phyloP scores from a whole-genome alignment of 1,140 invertebrate species.

The Proctacanthus coquilletti region DNA sequence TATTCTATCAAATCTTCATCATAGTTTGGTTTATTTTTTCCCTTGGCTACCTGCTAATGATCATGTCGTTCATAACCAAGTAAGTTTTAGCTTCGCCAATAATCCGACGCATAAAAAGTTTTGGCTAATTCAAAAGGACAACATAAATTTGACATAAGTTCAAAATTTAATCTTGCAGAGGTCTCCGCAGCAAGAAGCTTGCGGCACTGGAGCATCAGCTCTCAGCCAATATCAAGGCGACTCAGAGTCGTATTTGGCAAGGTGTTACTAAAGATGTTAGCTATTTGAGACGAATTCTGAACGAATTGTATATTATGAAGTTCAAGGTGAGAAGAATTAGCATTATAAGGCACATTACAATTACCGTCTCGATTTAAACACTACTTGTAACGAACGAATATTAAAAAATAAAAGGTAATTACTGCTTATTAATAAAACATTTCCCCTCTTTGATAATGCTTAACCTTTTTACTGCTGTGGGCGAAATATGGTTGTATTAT shows the following conservation, averaged over 20 bases:
- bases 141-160: slow-evolving; percentile 1
- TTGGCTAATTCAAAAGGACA: background rate
- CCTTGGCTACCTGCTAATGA: slow-evolving; percentile 80
- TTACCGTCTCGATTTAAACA: too few relatives aligned
- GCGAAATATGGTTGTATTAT: too few relatives aligned
- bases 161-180: slow-evolving; percentile 13
- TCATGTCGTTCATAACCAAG: slow-evolving; percentile 68
- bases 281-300: slow-evolving; percentile 54
- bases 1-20: slow-evolving; percentile 28
- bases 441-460: too few relatives aligned
- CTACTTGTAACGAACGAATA: too few relatives aligned
- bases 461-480: too few relatives aligned
- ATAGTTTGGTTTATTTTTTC: slow-evolving; percentile 77
- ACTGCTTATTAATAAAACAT: too few relatives aligned
- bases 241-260: slow-evolving; percentile 59
- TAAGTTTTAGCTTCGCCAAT: slow-evolving; percentile 12
- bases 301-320: slow-evolving; percentile 61
- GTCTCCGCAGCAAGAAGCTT: slow-evolving; percentile 49
- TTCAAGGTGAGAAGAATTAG: slow-evolving; percentile 62
- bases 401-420: too few relatives aligned
- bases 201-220: slow-evolving; percentile 58
- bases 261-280: slow-evolving; percentile 61
- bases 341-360: too few relatives aligned
- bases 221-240: slow-evolving; percentile 54
- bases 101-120: background rate